Evolutionary conservation across 2,113 vertebrate genomes (phyloP), one percentile per base, ranked within the genome.

Genomic region (Odontesthes bonariensis): DNA sequence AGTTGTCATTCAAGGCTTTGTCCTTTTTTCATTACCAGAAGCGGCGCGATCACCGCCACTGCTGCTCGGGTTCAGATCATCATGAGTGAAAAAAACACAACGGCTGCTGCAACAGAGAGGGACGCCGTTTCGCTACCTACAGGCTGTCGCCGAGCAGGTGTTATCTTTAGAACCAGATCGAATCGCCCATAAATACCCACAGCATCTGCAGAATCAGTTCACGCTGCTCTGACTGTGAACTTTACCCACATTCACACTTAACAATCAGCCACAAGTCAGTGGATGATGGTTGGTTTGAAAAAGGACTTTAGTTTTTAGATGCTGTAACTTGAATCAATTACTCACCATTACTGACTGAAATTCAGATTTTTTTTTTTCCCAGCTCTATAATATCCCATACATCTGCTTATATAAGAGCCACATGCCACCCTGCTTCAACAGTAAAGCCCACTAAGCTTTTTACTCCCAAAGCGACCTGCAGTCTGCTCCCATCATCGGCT

Each of bases 361-460:
- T 59, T 81, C 74, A 88, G 69, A 83, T 85, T 86, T 88, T 86
- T 60, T 64, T 38, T 88, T 86, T 60, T 64, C 31, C 42, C 44
- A 69, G 35, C 17, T 16, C 56, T 64, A 68, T 53, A 57, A 56
- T 69, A 42, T 76, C 67, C 3, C 57, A 75, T 54, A 69, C 66
- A 79, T 84, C 77, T 66, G 83, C 73, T 91, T 91, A 75, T 75
- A 62, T 89, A 88, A 89, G 46, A 1, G 32, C 73, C 83, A 77
- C 69, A 79, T 79, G 82, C 56, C 66, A 10, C 20, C 52, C 44
- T 42, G 67, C 55, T 56, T 31, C 71, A 61, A 77, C 75, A 77
- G 78, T 72, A 76, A 87, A 86, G 44, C 79, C 83, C 7, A 4
- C 74, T 90, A 86, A 90, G 82, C 89, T 61, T 81, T 76, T 31